A percentile compares a stretch with the other conserved stretches of the same genome.
Conservation (phyloP, 2,113 vertebrate genomes). For the Ctenomys sociabilis region DNA sequence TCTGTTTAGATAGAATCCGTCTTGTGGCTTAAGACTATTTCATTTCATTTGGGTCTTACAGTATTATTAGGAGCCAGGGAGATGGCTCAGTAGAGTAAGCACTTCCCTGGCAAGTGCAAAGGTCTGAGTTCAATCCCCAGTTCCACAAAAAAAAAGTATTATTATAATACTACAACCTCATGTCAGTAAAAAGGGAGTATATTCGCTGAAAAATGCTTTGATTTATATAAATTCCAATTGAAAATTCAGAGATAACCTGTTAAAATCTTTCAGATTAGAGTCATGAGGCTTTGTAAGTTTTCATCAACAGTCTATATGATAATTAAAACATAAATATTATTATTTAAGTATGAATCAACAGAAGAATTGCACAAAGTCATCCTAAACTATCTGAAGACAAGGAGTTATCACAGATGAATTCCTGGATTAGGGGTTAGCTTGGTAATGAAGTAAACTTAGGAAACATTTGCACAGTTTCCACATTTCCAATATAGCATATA, state of each 20-base stretch:
- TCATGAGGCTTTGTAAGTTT: slow-evolving; percentile 49
- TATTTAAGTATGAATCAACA: slow-evolving; percentile 50
- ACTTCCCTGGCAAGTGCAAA: no score
- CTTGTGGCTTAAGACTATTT: not conserved
- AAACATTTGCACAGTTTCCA: not conserved
- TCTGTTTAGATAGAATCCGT: not conserved
- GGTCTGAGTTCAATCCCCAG: no score
- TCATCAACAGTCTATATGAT: not conserved
- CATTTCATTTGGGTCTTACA: not conserved
- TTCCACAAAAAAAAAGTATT: no score
- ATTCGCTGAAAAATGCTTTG: not conserved
- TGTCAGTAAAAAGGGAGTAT: not conserved
- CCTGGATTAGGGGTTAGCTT: slow-evolving; percentile 66
- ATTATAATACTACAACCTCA: not conserved
- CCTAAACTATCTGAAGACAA: slow-evolving; percentile 69
- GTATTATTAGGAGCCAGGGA: no score
- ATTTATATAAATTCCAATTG: slow-evolving; percentile 43
- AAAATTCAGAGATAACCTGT: slow-evolving; percentile 39
- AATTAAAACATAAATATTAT: slow-evolving; percentile 44
- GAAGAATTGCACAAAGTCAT: slow-evolving; percentile 68
- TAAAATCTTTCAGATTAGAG: slow-evolving; percentile 56
- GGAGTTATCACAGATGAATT: slow-evolving; percentile 67
- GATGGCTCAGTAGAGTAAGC: no score
- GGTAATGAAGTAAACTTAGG: slow-evolving; percentile 35
- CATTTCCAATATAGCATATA: slow-evolving; percentile 36